Percentiles rank a stretch among this genome's conserved stretches.
phyloP scores from a whole-genome alignment of 2,797 vertebrate genomes.

The Enteromius anoplus region DNA sequence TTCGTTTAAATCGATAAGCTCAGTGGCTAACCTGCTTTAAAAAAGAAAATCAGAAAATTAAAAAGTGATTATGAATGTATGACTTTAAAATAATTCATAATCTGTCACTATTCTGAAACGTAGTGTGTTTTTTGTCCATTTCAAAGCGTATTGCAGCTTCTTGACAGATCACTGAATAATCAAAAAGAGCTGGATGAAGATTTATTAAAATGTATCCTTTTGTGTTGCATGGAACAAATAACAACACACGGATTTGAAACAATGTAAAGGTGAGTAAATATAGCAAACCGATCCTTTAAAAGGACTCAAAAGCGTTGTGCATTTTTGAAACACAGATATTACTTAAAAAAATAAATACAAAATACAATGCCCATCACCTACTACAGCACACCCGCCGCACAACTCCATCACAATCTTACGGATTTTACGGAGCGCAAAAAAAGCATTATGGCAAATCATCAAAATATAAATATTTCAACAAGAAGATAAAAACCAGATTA shows the following conservation, averaged over 20 bases:
- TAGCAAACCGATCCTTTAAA: not conserved
- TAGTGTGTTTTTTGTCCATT: not conserved
- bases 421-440: slow-evolving; percentile 67
- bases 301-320: not conserved
- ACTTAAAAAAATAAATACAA: slow-evolving; percentile 16
- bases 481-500: slow-evolving; percentile 77
- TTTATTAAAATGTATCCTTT: not conserved
- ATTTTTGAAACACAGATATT: not conserved
- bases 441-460: slow-evolving; percentile 61
- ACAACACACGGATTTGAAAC: not conserved
- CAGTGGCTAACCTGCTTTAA: not conserved
- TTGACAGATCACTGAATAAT: not conserved
- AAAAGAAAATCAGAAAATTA: slow-evolving; percentile 52
- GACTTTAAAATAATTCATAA: not conserved
- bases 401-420: slow-evolving; percentile 58
- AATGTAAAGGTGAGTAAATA: not conserved
- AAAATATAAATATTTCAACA: slow-evolving; percentile 63
- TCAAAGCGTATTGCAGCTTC: not conserved
- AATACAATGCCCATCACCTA: slow-evolving; percentile 57
- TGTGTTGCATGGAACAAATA: not conserved
- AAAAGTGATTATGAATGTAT: not conserved
- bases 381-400: slow-evolving; percentile 57
- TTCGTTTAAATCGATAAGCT: slow-evolving; percentile 61
- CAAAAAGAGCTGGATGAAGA: not conserved
- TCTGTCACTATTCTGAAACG: not conserved